A percentile compares a stretch with the other conserved stretches of the same genome.
These are phyloP conservation scores for Alces alces DNA, from an alignment of 2,113 vertebrate species.

Conservation along the genomic window DNA sequence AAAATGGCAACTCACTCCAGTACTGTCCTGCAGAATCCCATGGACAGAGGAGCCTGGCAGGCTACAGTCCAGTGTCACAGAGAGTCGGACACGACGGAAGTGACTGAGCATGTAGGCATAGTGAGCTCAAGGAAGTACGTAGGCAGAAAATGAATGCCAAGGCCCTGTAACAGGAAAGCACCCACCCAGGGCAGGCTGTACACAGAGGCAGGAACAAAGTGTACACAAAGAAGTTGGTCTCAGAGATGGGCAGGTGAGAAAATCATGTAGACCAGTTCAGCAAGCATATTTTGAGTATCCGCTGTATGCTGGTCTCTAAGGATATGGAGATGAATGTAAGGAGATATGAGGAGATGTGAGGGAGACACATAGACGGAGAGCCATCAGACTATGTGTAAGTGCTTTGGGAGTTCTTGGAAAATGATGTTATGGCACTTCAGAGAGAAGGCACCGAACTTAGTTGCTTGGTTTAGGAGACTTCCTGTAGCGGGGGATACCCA, in stretches of 20 bases:
- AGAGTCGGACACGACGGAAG: not conserved
- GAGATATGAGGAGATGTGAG: not conserved
- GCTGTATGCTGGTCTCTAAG: not conserved
- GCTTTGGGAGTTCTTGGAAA: not conserved
- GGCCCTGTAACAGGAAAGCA: not conserved
- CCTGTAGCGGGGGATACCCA: not conserved
- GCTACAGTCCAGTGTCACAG: not conserved
- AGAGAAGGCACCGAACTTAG: not conserved
- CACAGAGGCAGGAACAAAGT: not conserved
- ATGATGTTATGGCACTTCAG: not conserved
- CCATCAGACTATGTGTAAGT: not conserved
- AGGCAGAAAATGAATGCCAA: not conserved
- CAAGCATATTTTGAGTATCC: not conserved
- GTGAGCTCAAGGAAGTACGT: not conserved
- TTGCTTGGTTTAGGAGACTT: not conserved
- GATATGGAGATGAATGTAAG: not conserved
- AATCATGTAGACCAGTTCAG: accelerated
- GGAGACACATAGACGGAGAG: not conserved
- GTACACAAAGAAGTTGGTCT: not conserved
- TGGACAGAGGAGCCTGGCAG: not conserved
- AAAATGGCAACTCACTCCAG: not conserved
- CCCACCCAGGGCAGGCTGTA: not conserved
- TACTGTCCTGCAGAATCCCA: not conserved
- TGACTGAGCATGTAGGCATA: not conserved
- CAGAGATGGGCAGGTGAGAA: not conserved